Conservation (phyloP, 2,888 invertebrate genomes). For the Mactromeris polynyma region DNA sequence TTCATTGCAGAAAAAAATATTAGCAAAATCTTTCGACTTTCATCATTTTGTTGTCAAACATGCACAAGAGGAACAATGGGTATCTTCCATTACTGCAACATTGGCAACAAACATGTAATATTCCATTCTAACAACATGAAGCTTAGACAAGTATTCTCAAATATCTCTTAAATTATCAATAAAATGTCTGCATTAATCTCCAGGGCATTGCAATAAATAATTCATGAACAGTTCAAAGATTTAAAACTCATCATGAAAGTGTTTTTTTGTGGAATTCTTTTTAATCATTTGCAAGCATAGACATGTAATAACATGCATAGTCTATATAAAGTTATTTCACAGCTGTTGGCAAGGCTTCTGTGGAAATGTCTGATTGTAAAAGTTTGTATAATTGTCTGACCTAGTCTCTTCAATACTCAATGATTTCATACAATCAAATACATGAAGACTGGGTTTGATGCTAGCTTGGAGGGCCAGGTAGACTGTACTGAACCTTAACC, state of each 20-base stretch:
- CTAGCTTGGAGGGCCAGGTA: not conserved
- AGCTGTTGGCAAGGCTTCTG: not conserved
- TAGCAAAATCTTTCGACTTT: too few species aligned
- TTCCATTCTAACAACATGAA: not conserved
- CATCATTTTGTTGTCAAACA: too few species aligned
- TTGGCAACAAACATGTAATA: not conserved
- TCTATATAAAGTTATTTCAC: not conserved
- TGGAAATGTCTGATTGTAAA: not conserved
- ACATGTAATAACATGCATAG: not conserved
- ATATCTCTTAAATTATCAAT: conserved; percentile 2
- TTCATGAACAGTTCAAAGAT: conserved; percentile 11
- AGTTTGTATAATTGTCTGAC: not conserved
- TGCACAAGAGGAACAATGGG: too few species aligned
- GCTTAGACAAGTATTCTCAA: not conserved
- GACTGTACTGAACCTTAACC: too few species aligned
- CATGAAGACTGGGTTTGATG: too few species aligned
- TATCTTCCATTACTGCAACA: not conserved
- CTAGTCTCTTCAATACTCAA: not conserved
- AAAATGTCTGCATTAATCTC: not conserved
- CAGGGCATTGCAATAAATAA: not conserved
- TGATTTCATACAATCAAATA: too few species aligned
- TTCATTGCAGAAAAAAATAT: too few species aligned
- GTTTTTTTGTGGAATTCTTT: conserved; percentile 1
- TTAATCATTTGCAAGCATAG: conserved; percentile 7
- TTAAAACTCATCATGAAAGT: conserved; percentile 5